Evolutionary conservation across 2,797 vertebrate genomes (phyloP).

Genomic region (Diplodus sargus): DNA sequence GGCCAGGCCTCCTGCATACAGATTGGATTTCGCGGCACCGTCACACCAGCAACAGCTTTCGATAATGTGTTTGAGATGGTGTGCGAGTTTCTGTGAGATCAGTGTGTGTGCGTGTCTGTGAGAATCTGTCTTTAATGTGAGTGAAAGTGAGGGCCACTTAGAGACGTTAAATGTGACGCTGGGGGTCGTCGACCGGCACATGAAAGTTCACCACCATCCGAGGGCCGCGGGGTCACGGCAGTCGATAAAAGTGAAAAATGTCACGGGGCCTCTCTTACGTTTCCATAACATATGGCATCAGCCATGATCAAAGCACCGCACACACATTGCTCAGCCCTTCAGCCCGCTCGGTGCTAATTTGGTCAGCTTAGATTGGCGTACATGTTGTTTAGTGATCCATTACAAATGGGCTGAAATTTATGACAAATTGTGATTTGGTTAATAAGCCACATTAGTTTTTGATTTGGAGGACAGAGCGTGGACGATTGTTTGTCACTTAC

Average conservation of each 20-base stretch:
- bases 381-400: constrained; percentile 76
- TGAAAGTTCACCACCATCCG: constrained; percentile 80
- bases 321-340: constrained; percentile 59
- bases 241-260: constrained; percentile 87
- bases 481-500: constrained; percentile 29
- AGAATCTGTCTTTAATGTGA: constrained; percentile 76
- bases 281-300: constrained; percentile 78
- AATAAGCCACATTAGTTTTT: constrained; percentile 69
- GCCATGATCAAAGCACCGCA: constrained; percentile 75
- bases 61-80: constrained; percentile 67
- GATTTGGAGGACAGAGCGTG: constrained; percentile 1
- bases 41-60: constrained; percentile 72
- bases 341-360: constrained; percentile 76
- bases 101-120: constrained; percentile 39
- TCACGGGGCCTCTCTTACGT: constrained; percentile 68
- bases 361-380: constrained; percentile 66
- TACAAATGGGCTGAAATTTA: constrained; percentile 83
- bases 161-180: constrained; percentile 78
- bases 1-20: constrained; percentile 78
- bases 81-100: constrained; percentile 53
- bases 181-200: constrained; percentile 74
- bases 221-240: constrained; percentile 72
- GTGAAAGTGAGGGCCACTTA: constrained; percentile 83
- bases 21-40: constrained; percentile 82
- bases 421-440: constrained; percentile 80